Base-by-base conservation (phyloP, 2,797 vertebrate species). In the Clarias platycephalus region DNA sequence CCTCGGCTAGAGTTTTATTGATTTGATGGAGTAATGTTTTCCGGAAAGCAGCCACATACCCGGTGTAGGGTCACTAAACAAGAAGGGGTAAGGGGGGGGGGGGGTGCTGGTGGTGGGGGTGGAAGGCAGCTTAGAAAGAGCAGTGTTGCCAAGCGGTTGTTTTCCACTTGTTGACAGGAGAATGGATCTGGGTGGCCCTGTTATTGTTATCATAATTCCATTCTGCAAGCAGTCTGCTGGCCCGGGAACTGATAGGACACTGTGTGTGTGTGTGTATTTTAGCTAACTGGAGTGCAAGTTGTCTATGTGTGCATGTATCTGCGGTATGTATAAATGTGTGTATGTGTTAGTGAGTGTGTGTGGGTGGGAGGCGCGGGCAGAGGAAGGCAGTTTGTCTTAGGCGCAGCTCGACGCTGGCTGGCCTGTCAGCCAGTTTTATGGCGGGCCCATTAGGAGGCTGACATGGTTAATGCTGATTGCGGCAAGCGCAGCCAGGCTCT, bases 401-500 rank as follows among this genome's bases (percentile, higher is more conserved):
- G 87, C 81, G 86, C 89, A 86, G 92, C 91, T 89, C 89, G 83
- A 90, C 88, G 89, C 83, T 89, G 87, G 93, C 91, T 92, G 90
- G 90, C 90, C 93, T 93, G 93, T 94, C 92, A 91, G 89, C 91
- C 87, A 91, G 89, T 93, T 94, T 94, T 94, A 94, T 85, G 87
- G 94, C 91, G 85, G 89, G 89, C 93, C 95, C 93, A 95, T 95
- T 95, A 94, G 93, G 92, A 89, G 91, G 91, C 93, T 94, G 92
- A 93, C 94, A 94, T 92, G 92, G 93, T 93, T 95, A 94, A 95
- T 93, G 92, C 92, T 95, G 93, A 95, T 95, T 95, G 93, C 91
- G 82, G 91, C 90, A 91, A 87, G 91, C 93, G 91, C 94, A 92
- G 94, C 90, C 87, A 93, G 94, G 91, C 86, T 91, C 94, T 95